Evolutionary conservation across 2,113 vertebrate species (phyloP), one percentile per base, ranked within the genome.

Genomic region (Cyanoliseus patagonus): DNA sequence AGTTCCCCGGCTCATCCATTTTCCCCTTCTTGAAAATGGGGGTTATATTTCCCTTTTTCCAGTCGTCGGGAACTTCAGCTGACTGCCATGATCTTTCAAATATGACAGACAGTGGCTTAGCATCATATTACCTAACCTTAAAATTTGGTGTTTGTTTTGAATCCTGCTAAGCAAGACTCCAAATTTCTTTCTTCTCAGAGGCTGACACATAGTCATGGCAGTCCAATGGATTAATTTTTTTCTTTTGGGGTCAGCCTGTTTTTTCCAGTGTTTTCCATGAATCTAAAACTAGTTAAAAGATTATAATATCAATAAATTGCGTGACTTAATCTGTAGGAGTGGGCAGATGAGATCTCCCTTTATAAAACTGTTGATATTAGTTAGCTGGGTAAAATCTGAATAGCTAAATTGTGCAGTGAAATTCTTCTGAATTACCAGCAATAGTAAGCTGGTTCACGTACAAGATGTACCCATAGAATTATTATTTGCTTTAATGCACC

Each of bases 371-470:
- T 39, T 92, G 52, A 62, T 35, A 81, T 53, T 46, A 85, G 55
- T 59, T 76, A 95, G 68, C n/a, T 88, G 62, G 33, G 23, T 67
- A 91, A 90, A 94, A 94, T 79, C 52, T 75, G 31, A 83, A 75
- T 14, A 94, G 86, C 25, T 72, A 76, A 74, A 51, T 42, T 2
- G 1, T 66, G 42, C 49, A 68, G 35, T 39, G 57, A 63, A 92
- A 76, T 79, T 77, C 70, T 75, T 86, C 78, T 81, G 66, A 75
- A 55, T 55, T 20, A 55, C 53, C 30, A 55, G 86, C 17, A 70
- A 53, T 6, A 57, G n/a, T 22, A 35, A 80, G 59, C 18, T 78
- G 14, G 46, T 37, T 37, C 42, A 61, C 1, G 1, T 61, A 67
- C 19, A 77, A 91, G 66, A 91, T 25, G 27, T 27, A 69, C 11